These are phyloP conservation scores for Formica selysi DNA, from an alignment of 1,140 invertebrate genomes.

Conservation along the genomic window DNA sequence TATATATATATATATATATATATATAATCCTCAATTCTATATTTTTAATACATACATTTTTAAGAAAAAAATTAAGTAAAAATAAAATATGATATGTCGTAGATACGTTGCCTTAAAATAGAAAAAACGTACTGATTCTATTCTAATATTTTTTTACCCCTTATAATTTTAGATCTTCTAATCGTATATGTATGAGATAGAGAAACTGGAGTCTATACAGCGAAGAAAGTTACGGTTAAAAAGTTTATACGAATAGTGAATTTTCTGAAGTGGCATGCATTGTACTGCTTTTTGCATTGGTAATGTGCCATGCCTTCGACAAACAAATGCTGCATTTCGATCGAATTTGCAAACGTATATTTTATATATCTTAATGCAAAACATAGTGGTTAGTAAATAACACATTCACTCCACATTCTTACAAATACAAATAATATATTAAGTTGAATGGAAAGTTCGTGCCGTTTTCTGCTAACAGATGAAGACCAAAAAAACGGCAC, in stretches of 20 bases:
- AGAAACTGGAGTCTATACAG: conserved; percentile 10
- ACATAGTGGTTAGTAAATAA: conserved; percentile 24
- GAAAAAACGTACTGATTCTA: too few relatives aligned
- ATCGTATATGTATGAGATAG: background rate
- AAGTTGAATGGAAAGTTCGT: too few relatives aligned
- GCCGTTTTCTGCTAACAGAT: too few relatives aligned
- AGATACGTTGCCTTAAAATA: too few relatives aligned
- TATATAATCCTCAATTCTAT: too few relatives aligned
- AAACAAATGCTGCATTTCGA: conserved; percentile 53
- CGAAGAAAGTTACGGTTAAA: conserved; percentile 43
- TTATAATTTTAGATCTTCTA: background rate
- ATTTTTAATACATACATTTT: too few relatives aligned
- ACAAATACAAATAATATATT: conserved; percentile 14
- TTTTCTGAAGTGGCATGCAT: conserved; percentile 50
- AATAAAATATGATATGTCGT: too few relatives aligned
- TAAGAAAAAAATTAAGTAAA: too few relatives aligned
- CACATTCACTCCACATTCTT: background rate
- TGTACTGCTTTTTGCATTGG: conserved; percentile 57
- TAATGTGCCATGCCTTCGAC: conserved; percentile 44
- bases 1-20: too few relatives aligned
- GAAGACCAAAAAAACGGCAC: too few relatives aligned
- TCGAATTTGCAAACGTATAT: conserved; percentile 65
- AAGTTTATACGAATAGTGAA: conserved; percentile 46
- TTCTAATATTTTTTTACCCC: too few relatives aligned
- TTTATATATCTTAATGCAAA: conserved; percentile 51